Percentiles rank a stretch among this genome's conserved stretches.
Conservation (phyloP, 2,888 invertebrate species). For the Carpatolechia fugitivella region DNA sequence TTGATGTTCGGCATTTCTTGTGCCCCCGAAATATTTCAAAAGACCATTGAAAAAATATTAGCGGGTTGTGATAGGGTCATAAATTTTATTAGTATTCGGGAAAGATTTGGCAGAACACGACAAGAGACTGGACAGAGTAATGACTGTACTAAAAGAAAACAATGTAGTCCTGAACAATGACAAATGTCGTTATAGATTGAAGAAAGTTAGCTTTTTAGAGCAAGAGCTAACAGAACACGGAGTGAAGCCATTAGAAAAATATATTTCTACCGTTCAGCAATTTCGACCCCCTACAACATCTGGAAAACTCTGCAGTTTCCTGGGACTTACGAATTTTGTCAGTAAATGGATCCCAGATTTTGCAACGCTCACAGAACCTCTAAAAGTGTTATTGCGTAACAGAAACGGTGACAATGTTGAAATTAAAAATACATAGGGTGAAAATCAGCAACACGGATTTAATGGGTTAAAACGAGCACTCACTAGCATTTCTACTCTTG, state of each 20-base stretch:
- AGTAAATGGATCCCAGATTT: background rate
- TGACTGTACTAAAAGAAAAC: conserved; percentile 5
- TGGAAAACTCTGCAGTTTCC: conserved; percentile 8
- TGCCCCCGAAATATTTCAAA: conserved; percentile 46
- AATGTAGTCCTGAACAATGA: conserved; percentile 8
- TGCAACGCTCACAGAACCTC: background rate
- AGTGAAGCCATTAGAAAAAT: conserved; percentile 5
- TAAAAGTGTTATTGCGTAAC: background rate
- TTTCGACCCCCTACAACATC: background rate
- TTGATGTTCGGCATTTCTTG: conserved; percentile 28
- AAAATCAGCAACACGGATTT: background rate
- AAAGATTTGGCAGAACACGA: conserved; percentile 30
- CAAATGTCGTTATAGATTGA: conserved; percentile 20
- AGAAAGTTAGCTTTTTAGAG: conserved; percentile 33
- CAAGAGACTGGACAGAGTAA: conserved; percentile 22
- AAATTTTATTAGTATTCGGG: conserved; percentile 32
- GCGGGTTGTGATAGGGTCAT: conserved; percentile 36
- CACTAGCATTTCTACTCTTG: conserved; percentile 17
- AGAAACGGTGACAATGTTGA: background rate
- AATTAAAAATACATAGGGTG: background rate
- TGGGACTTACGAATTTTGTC: conserved; percentile 21
- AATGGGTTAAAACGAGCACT: background rate
- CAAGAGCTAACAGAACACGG: conserved; percentile 27
- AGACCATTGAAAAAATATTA: conserved; percentile 42
- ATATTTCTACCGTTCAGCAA: background rate